These are phyloP conservation scores for Dexiosoma caninum DNA, from an alignment of 2,888 invertebrate species.

Conservation along the genomic window DNA sequence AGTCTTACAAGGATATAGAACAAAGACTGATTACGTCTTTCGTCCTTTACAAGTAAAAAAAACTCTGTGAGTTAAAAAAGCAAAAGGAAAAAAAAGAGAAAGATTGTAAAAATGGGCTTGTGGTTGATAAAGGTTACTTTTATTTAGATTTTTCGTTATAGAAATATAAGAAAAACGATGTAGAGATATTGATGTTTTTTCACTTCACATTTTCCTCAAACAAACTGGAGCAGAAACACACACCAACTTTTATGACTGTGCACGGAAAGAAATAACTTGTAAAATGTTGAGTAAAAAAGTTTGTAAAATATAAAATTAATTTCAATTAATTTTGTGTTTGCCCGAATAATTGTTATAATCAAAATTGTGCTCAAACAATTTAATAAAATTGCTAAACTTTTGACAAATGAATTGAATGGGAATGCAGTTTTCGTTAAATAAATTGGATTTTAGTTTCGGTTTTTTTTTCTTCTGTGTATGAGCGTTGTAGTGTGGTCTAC, in stretches of 20 bases:
- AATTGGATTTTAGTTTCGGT: too few relatives aligned
- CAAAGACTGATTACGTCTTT: conserved; percentile 44
- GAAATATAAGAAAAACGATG: conserved; percentile 10
- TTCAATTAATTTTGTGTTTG: too few relatives aligned
- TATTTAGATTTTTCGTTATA: conserved; percentile 44
- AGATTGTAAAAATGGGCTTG: conserved; percentile 39
- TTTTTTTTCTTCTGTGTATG: neutral
- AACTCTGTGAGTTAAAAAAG: neutral
- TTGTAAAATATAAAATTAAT: too few relatives aligned
- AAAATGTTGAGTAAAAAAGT: too few relatives aligned
- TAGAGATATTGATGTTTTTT: conserved; percentile 52
- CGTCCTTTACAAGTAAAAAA: neutral
- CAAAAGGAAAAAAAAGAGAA: neutral
- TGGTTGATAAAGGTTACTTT: conserved; percentile 53
- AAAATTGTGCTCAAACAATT: too few relatives aligned
- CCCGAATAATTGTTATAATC: too few relatives aligned
- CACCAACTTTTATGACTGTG: neutral
- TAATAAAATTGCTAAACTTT: too few relatives aligned
- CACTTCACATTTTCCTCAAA: neutral
- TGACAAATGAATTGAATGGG: too few relatives aligned
- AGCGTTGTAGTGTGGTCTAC: neutral
- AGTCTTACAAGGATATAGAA: conserved; percentile 14
- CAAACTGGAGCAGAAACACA: conserved; percentile 32
- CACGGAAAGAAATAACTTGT: too few relatives aligned
- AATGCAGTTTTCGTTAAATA: too few relatives aligned